Base-by-base conservation (phyloP, 2,113 vertebrate genomes). In the Sinocyclocheilus anshuiensis region DNA sequence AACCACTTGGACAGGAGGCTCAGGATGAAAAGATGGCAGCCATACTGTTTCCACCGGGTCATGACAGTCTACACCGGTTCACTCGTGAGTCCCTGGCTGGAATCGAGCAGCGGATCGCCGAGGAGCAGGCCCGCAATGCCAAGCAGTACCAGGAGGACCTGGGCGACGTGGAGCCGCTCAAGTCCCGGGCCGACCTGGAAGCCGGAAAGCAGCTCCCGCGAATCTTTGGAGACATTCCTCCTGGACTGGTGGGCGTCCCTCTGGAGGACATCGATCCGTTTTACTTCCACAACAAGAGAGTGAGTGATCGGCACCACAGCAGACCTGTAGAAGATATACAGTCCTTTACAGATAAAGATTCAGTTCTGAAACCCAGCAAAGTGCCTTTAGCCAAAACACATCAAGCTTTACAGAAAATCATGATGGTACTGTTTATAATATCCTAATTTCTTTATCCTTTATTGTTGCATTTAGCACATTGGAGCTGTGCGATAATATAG, bases 1-100 rank as follows among this genome's bases (percentile, higher is more conserved):
- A 92, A 96, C 91, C 91, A 90, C 94, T 94, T 93, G 95, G 90
- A 96, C 92, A 96, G 93, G 93, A 94, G 94, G 92, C 95, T 95
- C 97, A 97, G 97, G 95, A 97, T 97, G 97, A 97, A 94, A 97
- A 97, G 94, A 97, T 97, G 97, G 96, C 94, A 84, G 91, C 95
- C 75, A 92, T 96, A 94, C 94, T 97, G 94, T 95, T 96, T 95
- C 95, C 96, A 95, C 94, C 95, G 92, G 96, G 96, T 96, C 93
- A 95, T 92, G 93, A 96, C 94, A 96, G 95, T 95, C 96, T 97
- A 94, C 96, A 95, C 93, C 96, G 95, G 93, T 97, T 97, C 95
- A 97, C 96, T 71, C 94, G 94, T 86, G 96, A 97, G 92, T 97
- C 97, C 91, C 93, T 97, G 95, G 96, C 95, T 59, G 96, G 95